Conservation (phyloP, 92 coral and sea anemone genomes). For the Epizoanthus illoricatus region DNA sequence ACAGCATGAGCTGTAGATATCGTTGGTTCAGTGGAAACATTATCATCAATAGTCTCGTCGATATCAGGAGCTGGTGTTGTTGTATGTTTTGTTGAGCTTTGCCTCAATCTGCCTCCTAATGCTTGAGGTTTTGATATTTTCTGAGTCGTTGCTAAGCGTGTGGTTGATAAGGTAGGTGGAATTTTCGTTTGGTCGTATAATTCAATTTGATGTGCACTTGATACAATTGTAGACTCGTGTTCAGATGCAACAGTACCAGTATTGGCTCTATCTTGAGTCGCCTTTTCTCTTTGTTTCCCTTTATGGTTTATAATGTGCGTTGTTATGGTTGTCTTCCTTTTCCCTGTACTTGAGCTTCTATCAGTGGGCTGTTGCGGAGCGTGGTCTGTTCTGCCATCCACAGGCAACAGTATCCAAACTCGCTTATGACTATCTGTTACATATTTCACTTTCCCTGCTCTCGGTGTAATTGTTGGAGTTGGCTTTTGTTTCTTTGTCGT, state of each 20-base stretch:
- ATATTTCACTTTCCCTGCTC: background rate
- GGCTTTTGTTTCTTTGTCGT: background rate
- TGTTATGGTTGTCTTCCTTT: background rate
- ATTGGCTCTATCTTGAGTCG: no score
- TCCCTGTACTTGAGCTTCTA: background rate
- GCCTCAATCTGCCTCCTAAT: background rate
- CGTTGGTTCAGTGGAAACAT: background rate
- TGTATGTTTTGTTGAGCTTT: background rate
- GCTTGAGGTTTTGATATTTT: background rate
- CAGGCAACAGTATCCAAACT: background rate
- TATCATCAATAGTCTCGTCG: constrained; percentile 18
- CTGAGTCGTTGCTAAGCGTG: background rate
- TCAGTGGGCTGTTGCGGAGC: background rate
- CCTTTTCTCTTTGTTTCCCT: background rate
- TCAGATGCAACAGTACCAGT: background rate
- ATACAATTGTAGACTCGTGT: background rate
- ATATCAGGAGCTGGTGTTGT: background rate
- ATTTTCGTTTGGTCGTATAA: background rate
- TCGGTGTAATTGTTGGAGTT: background rate
- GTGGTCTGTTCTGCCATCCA: background rate
- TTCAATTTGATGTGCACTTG: background rate
- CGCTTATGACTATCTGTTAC: background rate
- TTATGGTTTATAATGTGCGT: background rate
- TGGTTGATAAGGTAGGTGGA: background rate
- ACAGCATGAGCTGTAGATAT: background rate